Evolutionary conservation across 2,797 vertebrate species (phyloP), one percentile per base, ranked within the genome.

Genomic region (Chaetodon trifasciatus): DNA sequence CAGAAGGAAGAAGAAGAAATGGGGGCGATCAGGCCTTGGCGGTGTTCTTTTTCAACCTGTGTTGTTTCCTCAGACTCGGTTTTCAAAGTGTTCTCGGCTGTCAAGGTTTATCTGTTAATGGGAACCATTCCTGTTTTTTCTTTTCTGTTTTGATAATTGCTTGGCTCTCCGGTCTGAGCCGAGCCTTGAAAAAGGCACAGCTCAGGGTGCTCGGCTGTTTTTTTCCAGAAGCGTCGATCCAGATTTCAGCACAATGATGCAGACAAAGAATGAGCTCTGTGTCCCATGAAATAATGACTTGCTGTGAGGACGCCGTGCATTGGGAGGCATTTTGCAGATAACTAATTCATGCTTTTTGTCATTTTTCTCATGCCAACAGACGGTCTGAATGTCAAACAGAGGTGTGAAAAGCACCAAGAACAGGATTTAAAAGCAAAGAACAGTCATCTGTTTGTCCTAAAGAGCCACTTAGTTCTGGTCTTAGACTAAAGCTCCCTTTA

Each of bases 21-120:
- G 83, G 19, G 9, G 7, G 11, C 24, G 32, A 65, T 37, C 4
- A 53, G 57, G n/a, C 73, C 65, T 78, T 9, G 53, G 47, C 46
- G 3, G 0, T 53, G 56, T 74, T 81, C 47, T 28, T 50, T 53
- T 42, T 76, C n/a, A 62, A 19, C 47, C 57, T 23, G 6, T 0
- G 0, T 12, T 0, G 15, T 39, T 66, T 57, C 64, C 40, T 79
- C 60, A 1, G 5, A 53, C 46, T 63, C 28, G 0, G 1, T 56
- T 62, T 60, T 57, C 44, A 28, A 66, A 32, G 44, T 53, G 3
- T 28, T 69, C 61, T 66, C 37, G 47, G 49, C 9, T 24, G 55
- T 83, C 66, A 70, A 58, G 79, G 62, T 74, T 70, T 50, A 37
- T 74, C 44, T 21, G 15, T 39, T 70, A 71, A 78, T 79, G 82